These are phyloP conservation scores for Chondrosia reniformis DNA, from an alignment of 37 sponge, comb jelly and placozoan species.

Conservation along the genomic window DNA sequence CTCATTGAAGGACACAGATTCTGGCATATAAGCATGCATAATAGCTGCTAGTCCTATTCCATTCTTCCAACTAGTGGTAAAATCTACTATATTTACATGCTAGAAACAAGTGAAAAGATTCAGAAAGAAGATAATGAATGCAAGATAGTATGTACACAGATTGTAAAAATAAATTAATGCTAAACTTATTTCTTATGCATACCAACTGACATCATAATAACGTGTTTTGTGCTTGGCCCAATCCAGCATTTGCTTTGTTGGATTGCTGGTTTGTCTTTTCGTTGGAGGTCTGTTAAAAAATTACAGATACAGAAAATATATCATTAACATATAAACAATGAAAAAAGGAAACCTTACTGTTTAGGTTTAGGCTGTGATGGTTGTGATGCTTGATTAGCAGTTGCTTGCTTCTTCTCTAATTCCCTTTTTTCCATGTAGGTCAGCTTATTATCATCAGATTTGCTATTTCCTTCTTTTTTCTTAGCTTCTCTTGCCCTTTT, in stretches of 20 bases:
- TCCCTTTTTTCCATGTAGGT: constrained; percentile 49
- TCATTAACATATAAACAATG: too few species aligned
- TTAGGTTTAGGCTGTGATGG: too few species aligned
- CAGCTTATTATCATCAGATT: constrained; percentile 25
- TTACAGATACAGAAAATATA: too few species aligned
- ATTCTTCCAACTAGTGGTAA: constrained; percentile 72
- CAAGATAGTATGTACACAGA: background rate
- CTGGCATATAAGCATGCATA: constrained; percentile 77
- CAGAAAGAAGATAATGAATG: background rate
- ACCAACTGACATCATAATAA: constrained; percentile 58
- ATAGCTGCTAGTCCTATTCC: constrained; percentile 86
- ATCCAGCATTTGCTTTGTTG: constrained; percentile 62
- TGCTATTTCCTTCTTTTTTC: constrained; percentile 39
- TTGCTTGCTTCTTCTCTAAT: constrained; percentile 32
- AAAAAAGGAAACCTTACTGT: too few species aligned
- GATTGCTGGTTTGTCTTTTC: too few species aligned
- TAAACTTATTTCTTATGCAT: background rate
- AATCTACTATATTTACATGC: constrained; percentile 82
- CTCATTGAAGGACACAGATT: constrained; percentile 68
- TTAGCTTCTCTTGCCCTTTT: constrained; percentile 75
- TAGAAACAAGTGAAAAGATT: too few species aligned
- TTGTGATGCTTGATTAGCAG: background rate
- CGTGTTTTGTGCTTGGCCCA: constrained; percentile 81
- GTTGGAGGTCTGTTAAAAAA: too few species aligned
- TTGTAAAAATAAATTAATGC: background rate